Evolutionary conservation across 2,888 invertebrate species (phyloP).

Genomic region (Orthonychiurus folsomi): DNA sequence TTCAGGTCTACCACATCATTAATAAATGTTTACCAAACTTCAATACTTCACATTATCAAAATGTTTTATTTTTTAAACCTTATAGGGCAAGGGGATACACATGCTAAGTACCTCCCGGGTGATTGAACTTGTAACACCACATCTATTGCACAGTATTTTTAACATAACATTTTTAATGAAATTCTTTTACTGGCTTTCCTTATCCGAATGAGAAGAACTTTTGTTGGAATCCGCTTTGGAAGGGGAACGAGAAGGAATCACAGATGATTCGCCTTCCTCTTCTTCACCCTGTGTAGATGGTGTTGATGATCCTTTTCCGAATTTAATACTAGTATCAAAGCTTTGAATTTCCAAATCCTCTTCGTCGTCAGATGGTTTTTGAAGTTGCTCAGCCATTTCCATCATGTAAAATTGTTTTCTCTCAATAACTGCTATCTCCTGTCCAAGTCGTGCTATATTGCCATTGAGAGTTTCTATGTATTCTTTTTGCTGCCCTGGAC

Average conservation of each 20-base stretch:
- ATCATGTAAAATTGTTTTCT: neutral
- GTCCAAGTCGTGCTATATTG: neutral
- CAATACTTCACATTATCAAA: too few species aligned
- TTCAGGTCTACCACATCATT: too few species aligned
- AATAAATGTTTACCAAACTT: too few species aligned
- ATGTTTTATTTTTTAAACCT: too few species aligned
- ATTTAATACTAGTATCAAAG: too few species aligned
- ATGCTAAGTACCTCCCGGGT: too few species aligned
- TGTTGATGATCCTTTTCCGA: too few species aligned
- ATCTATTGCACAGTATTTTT: too few species aligned
- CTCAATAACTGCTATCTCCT: neutral
- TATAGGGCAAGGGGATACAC: too few species aligned
- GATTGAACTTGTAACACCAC: too few species aligned
- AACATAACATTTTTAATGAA: too few species aligned
- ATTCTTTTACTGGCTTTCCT: slow-evolving; percentile 96
- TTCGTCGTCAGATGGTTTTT: neutral
- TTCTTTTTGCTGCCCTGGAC: neutral
- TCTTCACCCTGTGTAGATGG: neutral
- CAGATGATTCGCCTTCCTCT: slow-evolving; percentile 56
- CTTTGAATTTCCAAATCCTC: neutral
- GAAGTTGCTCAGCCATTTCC: neutral
- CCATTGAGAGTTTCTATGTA: neutral
- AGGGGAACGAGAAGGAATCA: slow-evolving; percentile 95
- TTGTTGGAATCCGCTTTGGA: slow-evolving; percentile 97
- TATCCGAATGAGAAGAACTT: slow-evolving; percentile 89